Percentiles rank a stretch among this genome's conserved stretches.
Evolutionary conservation across 2,888 invertebrate genomes (phyloP).

Genomic region (Alcis repandata): DNA sequence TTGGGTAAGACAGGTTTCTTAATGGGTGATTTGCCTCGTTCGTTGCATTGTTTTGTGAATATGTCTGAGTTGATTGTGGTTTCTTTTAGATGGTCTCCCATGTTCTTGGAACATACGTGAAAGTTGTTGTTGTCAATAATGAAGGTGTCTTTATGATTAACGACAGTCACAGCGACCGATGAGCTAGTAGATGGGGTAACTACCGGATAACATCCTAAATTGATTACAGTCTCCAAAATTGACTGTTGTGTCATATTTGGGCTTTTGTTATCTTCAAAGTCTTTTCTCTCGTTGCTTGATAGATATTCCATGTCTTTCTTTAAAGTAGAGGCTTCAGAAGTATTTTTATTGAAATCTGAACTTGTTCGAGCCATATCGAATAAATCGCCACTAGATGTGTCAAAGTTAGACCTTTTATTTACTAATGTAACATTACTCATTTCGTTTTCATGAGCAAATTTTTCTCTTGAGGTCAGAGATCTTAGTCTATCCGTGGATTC

Average conservation of each 20-base stretch:
- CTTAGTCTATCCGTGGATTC: constrained; percentile 29
- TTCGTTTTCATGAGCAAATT: constrained; percentile 23
- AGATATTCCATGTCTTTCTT: constrained; percentile 23
- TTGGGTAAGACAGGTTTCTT: constrained; percentile 61
- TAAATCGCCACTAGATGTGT: constrained; percentile 48
- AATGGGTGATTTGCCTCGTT: constrained; percentile 41
- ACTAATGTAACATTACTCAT: constrained; percentile 51
- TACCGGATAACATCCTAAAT: constrained; percentile 58
- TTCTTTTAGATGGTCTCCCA: constrained; percentile 44
- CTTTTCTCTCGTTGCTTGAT: background rate
- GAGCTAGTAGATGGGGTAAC: constrained; percentile 53
- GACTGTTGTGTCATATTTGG: constrained; percentile 36
- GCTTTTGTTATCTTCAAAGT: background rate
- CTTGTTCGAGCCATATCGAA: constrained; percentile 56
- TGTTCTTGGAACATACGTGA: constrained; percentile 40
- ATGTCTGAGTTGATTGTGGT: constrained; percentile 48
- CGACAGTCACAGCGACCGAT: constrained; percentile 30
- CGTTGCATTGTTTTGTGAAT: constrained; percentile 54
- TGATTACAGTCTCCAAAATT: constrained; percentile 57
- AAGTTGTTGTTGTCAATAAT: constrained; percentile 50
- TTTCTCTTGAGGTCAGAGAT: constrained; percentile 9
- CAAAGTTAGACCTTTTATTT: constrained; percentile 34
- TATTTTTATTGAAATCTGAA: constrained; percentile 56
- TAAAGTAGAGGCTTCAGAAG: constrained; percentile 51
- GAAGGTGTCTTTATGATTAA: constrained; percentile 47